Conservation (phyloP, 2,113 vertebrate species). For the Nesoenas mayeri region DNA sequence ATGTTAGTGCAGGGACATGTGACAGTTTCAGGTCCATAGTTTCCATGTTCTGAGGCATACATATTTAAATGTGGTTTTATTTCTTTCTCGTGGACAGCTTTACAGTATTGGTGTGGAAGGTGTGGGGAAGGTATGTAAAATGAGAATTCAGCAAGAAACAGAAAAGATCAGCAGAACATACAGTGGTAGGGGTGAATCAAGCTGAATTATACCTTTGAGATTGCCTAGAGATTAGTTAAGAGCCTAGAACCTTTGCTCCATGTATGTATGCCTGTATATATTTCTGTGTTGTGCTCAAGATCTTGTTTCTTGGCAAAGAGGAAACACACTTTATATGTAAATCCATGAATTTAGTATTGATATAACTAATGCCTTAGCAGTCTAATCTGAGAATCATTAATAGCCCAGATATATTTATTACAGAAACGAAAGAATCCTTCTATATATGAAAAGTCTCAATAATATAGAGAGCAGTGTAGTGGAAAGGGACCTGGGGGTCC, state of each 20-base stretch:
- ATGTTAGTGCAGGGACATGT: neutral
- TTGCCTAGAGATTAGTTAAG: neutral
- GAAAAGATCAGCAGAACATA: neutral
- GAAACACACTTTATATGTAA: neutral
- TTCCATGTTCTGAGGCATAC: neutral
- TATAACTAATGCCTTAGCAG: neutral
- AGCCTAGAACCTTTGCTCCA: neutral
- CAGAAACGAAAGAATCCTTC: neutral
- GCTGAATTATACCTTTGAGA: neutral
- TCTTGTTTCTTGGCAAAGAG: neutral
- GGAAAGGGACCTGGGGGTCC: too few relatives aligned
- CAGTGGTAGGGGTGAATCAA: neutral
- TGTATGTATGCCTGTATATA: too few relatives aligned
- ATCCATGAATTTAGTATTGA: neutral
- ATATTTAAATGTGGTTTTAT: neutral
- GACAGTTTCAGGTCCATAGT: neutral
- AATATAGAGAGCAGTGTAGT: neutral
- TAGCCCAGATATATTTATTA: neutral
- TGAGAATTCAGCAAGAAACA: neutral
- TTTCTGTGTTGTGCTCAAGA: neutral
- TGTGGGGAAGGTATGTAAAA: neutral
- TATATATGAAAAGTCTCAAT: neutral
- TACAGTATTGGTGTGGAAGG: rapidly evolving
- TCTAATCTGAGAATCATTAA: neutral
- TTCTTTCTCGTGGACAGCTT: neutral